These are phyloP conservation scores for Plotosus lineatus DNA, from an alignment of 2,113 vertebrate genomes.

Conservation along the genomic window DNA sequence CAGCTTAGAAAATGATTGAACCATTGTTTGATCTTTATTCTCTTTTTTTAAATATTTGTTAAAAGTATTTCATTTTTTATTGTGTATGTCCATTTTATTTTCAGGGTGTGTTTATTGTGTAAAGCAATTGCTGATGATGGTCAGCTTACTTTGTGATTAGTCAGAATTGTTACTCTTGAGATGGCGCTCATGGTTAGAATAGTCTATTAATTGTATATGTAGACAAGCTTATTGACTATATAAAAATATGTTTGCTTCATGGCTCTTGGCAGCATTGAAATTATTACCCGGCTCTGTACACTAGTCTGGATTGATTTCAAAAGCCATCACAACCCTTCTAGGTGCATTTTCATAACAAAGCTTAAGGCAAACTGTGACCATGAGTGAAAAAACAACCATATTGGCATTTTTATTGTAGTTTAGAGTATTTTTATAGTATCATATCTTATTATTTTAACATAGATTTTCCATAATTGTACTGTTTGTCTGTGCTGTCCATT, in stretches of 20 bases:
- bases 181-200: not conserved
- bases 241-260: no score
- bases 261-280: not conserved
- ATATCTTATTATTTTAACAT: not conserved
- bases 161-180: not conserved
- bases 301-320: not conserved
- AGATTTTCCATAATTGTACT: conserved; percentile 6
- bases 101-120: not conserved
- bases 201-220: not conserved
- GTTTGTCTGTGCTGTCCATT: conserved; percentile 1
- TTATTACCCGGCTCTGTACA: not conserved
- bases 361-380: conserved; percentile 29
- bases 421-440: conserved; percentile 9
- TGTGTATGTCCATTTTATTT: not conserved
- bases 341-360: conserved; percentile 36
- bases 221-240: not conserved
- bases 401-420: no score
- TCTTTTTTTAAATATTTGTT: not conserved
- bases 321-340: conserved; percentile 17
- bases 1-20: no score
- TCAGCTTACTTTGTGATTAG: not conserved
- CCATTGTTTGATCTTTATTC: not conserved
- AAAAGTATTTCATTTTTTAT: not conserved
- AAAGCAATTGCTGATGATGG: not conserved
- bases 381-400: not conserved